Base-by-base conservation (phyloP, 2,113 vertebrate species). In the Columbina picui region DNA sequence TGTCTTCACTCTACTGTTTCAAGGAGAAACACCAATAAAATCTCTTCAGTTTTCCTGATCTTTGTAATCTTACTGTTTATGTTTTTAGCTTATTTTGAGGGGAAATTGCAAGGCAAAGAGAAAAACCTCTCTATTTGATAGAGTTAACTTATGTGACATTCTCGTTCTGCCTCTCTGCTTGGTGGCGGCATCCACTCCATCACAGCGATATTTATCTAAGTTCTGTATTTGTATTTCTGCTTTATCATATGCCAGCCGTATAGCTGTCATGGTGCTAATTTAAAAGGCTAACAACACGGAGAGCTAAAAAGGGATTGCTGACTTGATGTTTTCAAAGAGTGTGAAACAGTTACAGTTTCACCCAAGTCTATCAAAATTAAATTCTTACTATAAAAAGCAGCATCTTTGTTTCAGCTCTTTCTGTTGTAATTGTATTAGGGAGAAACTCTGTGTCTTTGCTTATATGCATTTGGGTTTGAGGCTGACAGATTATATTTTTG, bases 301-400 rank as follows among this genome's bases (percentile, higher is more conserved):
- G 61, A 89, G 88, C 84, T 96, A 81, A 81, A 93, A 94, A 74
- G 45, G 69, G 79, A 32, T 32, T 75, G 74, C 90, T 96, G 89
- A 91, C 78, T 92, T 47, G 90, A 21, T 92, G 43, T 47, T 93
- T 97, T 90, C 63, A 53, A 8, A 63, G 61, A 36, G 67, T 65
- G 78, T 86, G 92, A 85, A 96, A 67, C 64, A 86, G 74, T 97
- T 89, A 78, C 50, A 85, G 59, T 92, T 95, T 95, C 86, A 89
- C 56, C 80, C 83, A 69, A 95, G 94, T 92, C 90, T 90, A n/a
- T 91, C 43, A 70, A 38, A 95, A 91, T 84, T 43, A 77, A 94
- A 63, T 71, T 50, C 41, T 23, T 63, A 2, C 78, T 71, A 56
- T 88, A 64, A 91, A 93, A 93, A 93, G 76, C 53, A 80, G 30